A percentile compares a stretch with the other conserved stretches of the same genome.
Conservation (phyloP, 92 coral and sea anemone genomes). For the Heteractis magnifica region DNA sequence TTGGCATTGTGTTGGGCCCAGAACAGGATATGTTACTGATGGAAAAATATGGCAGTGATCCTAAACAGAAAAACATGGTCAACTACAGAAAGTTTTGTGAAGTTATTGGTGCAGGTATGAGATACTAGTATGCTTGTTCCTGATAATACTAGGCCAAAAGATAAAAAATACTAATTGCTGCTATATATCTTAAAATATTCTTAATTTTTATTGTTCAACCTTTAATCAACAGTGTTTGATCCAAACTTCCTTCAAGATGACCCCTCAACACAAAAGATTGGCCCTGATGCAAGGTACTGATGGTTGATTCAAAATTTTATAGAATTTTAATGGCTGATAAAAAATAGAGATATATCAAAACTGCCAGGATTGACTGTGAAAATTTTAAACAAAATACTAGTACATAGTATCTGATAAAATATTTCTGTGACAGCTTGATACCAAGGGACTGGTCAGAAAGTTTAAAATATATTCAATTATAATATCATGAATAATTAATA, state of each 20-base stretch:
- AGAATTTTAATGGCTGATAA: no score
- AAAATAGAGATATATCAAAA: no score
- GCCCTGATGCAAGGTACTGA: conserved; percentile 79
- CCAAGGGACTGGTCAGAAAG: no score
- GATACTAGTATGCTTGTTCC: no score
- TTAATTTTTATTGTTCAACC: background rate
- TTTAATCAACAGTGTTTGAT: conserved; percentile 67
- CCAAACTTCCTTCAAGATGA: conserved; percentile 68
- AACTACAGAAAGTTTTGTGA: conserved; percentile 87
- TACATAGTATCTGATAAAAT: no score
- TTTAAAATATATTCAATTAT: no score
- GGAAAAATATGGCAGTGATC: conserved; percentile 88
- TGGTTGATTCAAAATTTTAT: no score
- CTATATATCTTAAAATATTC: background rate
- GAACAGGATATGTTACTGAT: conserved; percentile 72
- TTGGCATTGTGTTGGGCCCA: conserved; percentile 80
- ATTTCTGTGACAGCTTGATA: no score
- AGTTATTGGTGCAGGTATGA: conserved; percentile 89
- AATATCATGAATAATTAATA: no score
- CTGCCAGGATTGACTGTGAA: no score
- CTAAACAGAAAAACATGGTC: conserved; percentile 90
- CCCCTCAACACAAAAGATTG: conserved; percentile 86
- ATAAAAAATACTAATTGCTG: background rate
- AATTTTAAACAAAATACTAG: no score
- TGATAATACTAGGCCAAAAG: background rate